Base-by-base conservation (phyloP, 2,113 vertebrate genomes). In the Parotia lawesii region DNA sequence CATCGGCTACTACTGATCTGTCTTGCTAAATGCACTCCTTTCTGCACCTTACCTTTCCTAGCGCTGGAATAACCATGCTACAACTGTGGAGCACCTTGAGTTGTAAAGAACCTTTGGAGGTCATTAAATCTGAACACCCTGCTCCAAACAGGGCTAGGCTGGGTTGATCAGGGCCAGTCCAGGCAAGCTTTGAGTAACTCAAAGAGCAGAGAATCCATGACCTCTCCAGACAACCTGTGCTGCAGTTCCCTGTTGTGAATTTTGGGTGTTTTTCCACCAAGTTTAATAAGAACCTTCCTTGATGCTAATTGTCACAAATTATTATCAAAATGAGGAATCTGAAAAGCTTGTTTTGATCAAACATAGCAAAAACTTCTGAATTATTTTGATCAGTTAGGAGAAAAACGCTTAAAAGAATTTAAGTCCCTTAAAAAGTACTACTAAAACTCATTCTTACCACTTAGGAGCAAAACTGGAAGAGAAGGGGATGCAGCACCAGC, bases 381-480 rank as follows among this genome's bases (percentile, higher is more conserved):
- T 56, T 75, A 53, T 42, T 83, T 92, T 51, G 58, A 12, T 50
- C 13, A 72, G 28, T 31, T n/a, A 56, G n/a, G 24, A 84, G 14
- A 64, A 93, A 73, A 87, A 58, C 11, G 12, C 25, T 65, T 73
- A 24, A 44, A 72, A 83, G 15, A 20, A 57, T 42, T 48, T 45
- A 83, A 77, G 11, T 53, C 37, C 21, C 35, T 82, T 50, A 58
- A 56, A 93, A 94, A 92, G 38, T 50, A 91, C 35, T 37, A 66
- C 69, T 51, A 79, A 90, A 95, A 65, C 44, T 4, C 33, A 78
- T 60, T 79, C 44, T 93, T 94, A 95, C 54, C 82, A 85, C 88
- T 92, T 83, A 88, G 58, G 87, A 95, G 91, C 29, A 13, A 93
- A 96, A 94, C 42, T 87, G 84, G 66, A 97, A 97, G 65, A 95